These are phyloP conservation scores for Amphipyra berbera DNA, from an alignment of 2,888 invertebrate genomes.

Conservation along the genomic window DNA sequence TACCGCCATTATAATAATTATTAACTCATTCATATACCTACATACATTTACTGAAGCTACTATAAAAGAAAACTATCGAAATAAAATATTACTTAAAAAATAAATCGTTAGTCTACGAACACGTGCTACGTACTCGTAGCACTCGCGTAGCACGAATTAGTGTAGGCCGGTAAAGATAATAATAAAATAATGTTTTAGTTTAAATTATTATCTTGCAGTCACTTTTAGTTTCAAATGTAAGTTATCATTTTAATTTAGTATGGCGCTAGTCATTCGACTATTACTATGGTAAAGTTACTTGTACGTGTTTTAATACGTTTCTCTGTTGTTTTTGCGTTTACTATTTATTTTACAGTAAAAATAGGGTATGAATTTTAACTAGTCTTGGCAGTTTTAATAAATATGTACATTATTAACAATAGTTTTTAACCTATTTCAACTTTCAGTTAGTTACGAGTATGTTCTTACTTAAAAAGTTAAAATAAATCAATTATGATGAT, in stretches of 20 bases:
- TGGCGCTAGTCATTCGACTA: conserved; percentile 6
- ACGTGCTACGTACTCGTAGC: conserved; percentile 53
- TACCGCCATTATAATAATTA: background rate
- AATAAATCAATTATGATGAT: no score
- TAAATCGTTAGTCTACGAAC: conserved; percentile 6
- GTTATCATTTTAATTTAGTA: conserved; percentile 30
- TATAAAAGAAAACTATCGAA: background rate
- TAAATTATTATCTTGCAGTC: conserved; percentile 21
- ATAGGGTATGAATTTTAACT: no score
- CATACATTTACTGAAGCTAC: background rate
- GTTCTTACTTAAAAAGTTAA: no score
- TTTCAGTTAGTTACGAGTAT: no score
- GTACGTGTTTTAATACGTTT: no score
- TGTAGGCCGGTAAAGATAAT: conserved; percentile 20
- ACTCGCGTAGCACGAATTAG: conserved; percentile 45
- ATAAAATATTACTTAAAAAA: background rate
- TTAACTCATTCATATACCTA: background rate
- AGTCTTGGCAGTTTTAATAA: no score
- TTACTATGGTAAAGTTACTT: background rate
- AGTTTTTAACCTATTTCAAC: no score
- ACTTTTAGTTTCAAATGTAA: conserved; percentile 17
- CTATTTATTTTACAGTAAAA: no score
- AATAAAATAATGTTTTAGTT: conserved; percentile 7
- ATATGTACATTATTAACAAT: no score
- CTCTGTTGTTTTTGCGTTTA: background rate